Conservation (phyloP, 2,888 invertebrate species). For the Silvanus unidentatus region DNA sequence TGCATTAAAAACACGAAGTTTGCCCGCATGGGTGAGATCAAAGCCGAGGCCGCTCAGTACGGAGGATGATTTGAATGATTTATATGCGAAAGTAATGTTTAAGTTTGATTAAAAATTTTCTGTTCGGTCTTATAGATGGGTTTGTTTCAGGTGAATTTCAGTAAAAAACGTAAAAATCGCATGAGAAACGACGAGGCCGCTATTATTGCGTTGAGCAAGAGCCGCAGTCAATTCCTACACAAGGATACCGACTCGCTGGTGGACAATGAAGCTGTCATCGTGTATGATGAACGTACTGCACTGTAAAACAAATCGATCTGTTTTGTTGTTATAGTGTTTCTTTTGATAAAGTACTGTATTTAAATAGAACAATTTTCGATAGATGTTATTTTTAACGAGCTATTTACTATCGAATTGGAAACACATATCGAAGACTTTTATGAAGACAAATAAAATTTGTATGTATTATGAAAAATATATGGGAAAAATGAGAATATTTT, state of each 20-base stretch:
- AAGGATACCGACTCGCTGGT: conserved; percentile 60
- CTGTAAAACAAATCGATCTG: conserved; percentile 50
- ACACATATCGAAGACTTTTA: conserved; percentile 29
- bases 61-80: conserved; percentile 62
- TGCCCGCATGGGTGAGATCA: conserved; percentile 68
- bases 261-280: conserved; percentile 73
- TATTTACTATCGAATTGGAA: conserved; percentile 3
- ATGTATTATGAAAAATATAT: conserved; percentile 3
- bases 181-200: conserved; percentile 80
- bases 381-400: conserved; percentile 7
- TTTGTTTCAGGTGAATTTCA: conserved; percentile 60
- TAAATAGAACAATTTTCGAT: conserved; percentile 3
- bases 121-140: conserved; percentile 1
- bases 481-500: conserved; percentile 6
- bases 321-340: neutral
- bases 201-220: conserved; percentile 70
- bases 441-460: conserved; percentile 31
- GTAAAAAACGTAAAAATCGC: conserved; percentile 72
- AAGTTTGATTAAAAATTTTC: neutral
- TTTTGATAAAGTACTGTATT: conserved; percentile 8
- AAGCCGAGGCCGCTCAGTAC: conserved; percentile 63
- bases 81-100: conserved; percentile 66
- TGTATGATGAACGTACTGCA: conserved; percentile 75
- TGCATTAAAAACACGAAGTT: conserved; percentile 56
- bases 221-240: conserved; percentile 57